A percentile compares a stretch with the other conserved stretches of the same genome.
Evolutionary conservation across 1,140 invertebrate genomes (phyloP).

Genomic region (Ptiloglossa arizonensis): DNA sequence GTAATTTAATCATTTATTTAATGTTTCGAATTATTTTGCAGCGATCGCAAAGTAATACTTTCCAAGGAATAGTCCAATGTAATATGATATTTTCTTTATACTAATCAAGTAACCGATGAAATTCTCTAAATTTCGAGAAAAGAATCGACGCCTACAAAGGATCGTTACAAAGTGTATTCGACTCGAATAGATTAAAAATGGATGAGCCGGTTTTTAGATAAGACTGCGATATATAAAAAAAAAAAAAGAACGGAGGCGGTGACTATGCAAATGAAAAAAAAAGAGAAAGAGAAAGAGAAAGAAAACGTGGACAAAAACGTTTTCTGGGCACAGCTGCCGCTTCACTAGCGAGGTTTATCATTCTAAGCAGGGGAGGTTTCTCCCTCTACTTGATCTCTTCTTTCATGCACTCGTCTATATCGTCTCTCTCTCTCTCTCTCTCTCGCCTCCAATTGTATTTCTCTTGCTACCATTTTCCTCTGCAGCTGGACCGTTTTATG

Average conservation of each 20-base stretch:
- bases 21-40: too few species aligned
- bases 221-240: neutral
- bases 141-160: neutral
- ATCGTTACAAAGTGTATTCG: neutral
- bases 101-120: neutral
- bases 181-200: conserved; percentile 6
- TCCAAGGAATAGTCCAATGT: too few species aligned
- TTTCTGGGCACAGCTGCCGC: conserved; percentile 52
- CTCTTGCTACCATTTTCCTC: neutral
- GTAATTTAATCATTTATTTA: too few species aligned
- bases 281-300: neutral
- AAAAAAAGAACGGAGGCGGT: neutral
- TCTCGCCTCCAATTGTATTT: neutral
- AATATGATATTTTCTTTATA: too few species aligned
- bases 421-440: too few species aligned
- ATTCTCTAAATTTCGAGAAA: neutral
- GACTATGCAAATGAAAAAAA: conserved; percentile 22
- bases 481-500: neutral
- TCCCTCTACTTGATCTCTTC: conserved; percentile 26
- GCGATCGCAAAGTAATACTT: too few species aligned
- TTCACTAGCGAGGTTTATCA: conserved; percentile 54
- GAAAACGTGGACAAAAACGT: conserved; percentile 44
- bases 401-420: conserved; percentile 26
- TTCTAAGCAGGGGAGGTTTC: conserved; percentile 64
- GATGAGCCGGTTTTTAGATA: conserved; percentile 11